A percentile compares a stretch with the other conserved stretches of the same genome.
Evolutionary conservation across 2,113 vertebrate species (phyloP).

Genomic region (Ptilorrhoa leucosticta): DNA sequence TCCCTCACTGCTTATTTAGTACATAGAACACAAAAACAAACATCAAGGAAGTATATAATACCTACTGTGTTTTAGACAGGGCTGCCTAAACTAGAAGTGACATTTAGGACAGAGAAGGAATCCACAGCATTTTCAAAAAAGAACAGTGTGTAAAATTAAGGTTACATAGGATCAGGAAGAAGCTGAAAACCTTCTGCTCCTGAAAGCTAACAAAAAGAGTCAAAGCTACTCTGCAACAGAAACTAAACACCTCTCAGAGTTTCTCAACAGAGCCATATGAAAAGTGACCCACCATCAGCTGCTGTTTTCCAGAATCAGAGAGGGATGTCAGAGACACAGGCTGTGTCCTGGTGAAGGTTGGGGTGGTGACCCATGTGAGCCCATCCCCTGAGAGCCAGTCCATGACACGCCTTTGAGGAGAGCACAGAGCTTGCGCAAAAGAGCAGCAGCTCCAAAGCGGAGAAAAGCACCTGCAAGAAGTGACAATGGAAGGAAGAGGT

Average conservation of each 20-base stretch:
- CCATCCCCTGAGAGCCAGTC: background rate
- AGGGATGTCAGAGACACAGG: background rate
- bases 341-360: fast-evolving
- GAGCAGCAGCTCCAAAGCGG: background rate
- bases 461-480: background rate
- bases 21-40: background rate
- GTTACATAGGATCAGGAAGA: background rate
- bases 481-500: background rate
- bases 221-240: background rate
- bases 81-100: background rate
- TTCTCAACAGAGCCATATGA: background rate
- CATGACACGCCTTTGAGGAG: background rate
- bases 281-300: background rate
- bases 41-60: background rate
- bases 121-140: background rate
- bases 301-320: background rate
- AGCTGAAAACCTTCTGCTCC: background rate
- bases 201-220: background rate
- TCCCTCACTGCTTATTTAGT: background rate
- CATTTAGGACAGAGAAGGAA: background rate
- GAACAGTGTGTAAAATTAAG: background rate
- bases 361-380: background rate
- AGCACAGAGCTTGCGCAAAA: background rate
- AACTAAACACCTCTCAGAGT: background rate
- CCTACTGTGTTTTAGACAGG: background rate